A percentile compares a stretch with the other conserved stretches of the same genome.
Evolutionary conservation across 2,888 invertebrate genomes (phyloP).

Genomic region (Sialis fuliginosa): DNA sequence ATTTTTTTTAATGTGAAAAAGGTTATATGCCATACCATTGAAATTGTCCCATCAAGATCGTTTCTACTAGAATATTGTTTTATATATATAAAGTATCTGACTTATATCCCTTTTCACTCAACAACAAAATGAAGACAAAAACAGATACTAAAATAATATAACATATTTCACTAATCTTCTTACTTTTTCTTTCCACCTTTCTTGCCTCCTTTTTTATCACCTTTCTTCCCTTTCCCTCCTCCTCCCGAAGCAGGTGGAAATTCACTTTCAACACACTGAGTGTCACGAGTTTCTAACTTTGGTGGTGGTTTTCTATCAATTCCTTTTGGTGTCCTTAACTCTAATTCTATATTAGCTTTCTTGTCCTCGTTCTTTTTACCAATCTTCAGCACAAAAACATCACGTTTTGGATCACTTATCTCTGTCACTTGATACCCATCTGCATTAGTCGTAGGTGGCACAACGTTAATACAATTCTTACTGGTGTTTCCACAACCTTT

Average conservation of each 20-base stretch:
- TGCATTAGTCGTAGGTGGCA: constrained; percentile 19
- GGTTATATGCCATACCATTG: no score
- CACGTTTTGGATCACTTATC: constrained; percentile 45
- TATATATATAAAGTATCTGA: no score
- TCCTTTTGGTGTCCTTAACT: constrained; percentile 53
- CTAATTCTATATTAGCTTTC: constrained; percentile 50
- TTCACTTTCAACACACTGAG: constrained; percentile 44
- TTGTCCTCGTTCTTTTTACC: constrained; percentile 60
- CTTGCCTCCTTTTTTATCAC: constrained; percentile 10
- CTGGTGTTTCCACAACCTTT: background rate
- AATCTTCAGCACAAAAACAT: constrained; percentile 52
- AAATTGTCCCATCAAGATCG: no score
- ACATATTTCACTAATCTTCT: background rate
- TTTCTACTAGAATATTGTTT: no score
- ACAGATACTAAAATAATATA: no score
- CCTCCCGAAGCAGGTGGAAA: constrained; percentile 8
- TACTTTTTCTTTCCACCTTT: constrained; percentile 12
- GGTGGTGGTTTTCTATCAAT: constrained; percentile 37
- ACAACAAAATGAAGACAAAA: no score
- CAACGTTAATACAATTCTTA: background rate
- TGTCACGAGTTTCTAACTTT: constrained; percentile 42
- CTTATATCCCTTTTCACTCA: no score
- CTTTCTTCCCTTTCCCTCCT: constrained; percentile 7
- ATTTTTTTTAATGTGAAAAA: no score
- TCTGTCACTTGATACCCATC: constrained; percentile 34